A percentile compares a stretch with the other conserved stretches of the same genome.
Conservation (phyloP, 1,140 invertebrate species). For the Zaprionus kolodkinae region DNA sequence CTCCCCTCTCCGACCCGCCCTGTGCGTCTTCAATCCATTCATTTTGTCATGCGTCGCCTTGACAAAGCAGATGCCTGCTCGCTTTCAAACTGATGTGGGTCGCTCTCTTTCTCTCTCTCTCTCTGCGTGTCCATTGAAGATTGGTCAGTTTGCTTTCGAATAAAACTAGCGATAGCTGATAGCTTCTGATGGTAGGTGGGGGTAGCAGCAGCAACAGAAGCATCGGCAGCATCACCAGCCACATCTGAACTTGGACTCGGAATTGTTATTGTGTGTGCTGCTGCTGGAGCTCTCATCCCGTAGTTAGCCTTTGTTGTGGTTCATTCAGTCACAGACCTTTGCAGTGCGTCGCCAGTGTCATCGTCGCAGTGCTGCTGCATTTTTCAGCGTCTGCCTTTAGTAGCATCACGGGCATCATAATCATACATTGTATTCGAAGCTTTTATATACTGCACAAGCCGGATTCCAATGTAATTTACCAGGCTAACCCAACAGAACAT, state of each 20-base stretch:
- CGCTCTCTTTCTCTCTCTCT: too few species aligned
- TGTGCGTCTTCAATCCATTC: slow-evolving; percentile 57
- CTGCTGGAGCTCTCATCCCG: slow-evolving; percentile 4
- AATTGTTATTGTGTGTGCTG: slow-evolving; percentile 2
- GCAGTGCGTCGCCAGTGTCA: slow-evolving; percentile 4
- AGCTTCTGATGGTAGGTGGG: background rate
- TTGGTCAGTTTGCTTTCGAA: slow-evolving; percentile 58
- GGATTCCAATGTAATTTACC: slow-evolving; percentile 20
- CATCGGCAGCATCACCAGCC: background rate
- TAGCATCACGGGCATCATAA: slow-evolving; percentile 67
- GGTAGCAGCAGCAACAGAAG: background rate
- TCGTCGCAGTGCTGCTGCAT: slow-evolving; percentile 53
- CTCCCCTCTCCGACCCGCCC: background rate
- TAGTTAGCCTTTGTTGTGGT: slow-evolving; percentile 69
- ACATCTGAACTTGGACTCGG: background rate
- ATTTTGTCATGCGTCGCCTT: slow-evolving; percentile 59
- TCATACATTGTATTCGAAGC: slow-evolving; percentile 69
- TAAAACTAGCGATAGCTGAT: slow-evolving; percentile 31
- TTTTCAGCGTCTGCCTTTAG: slow-evolving; percentile 71
- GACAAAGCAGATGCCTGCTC: slow-evolving; percentile 70
- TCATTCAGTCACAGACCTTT: slow-evolving; percentile 56
- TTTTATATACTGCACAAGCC: slow-evolving; percentile 50
- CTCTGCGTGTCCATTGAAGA: slow-evolving; percentile 36
- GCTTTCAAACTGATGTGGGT: slow-evolving; percentile 43
- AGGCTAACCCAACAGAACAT: background rate